Base-by-base conservation (phyloP, 2,888 invertebrate species). In the Campaea margaritaria region DNA sequence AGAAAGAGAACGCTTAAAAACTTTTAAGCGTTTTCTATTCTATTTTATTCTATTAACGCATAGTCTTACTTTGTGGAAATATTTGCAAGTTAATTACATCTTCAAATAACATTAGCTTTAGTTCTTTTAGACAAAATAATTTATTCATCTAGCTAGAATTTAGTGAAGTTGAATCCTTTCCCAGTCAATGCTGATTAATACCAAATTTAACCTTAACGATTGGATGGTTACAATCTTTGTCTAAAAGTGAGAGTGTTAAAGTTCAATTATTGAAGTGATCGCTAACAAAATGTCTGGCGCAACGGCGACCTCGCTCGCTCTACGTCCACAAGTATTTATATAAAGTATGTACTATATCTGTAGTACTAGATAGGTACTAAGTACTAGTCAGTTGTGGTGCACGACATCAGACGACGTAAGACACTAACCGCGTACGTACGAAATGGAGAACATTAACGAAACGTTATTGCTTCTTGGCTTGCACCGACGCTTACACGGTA, bases 401-500 rank as follows among this genome's bases (percentile, higher is more conserved):
- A 69, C 74, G 75, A 78, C 75, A 79, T 81, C 83, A 82, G 75
- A 67, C 78, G 81, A 87, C 79, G 79, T 81, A 84, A 86, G 86
- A 86, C 86, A 83, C 77, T 84, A 85, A 85, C 85, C 83, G 85
- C 81, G 81, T 85, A 84, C 82, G 80, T 86, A 85, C 87, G 86
- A 87, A 89, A 91, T 87, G 88, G 82, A 79, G 79, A 79, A 87
- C 90, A 91, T 89, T 90, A 89, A 86, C 86, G 86, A 81, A 86
- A 86, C 86, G 85, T 86, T 90, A 89, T 89, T 88, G 86, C 90
- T 86, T 83, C 84, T 85, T 82, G 82, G 80, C 84, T 86, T 81
- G 82, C 82, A 79, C 79, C 80, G 43, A 84, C 87, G 86, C 86
- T 87, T 84, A 87, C 81, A 82, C 81, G 75, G 81, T 88, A 88